A percentile compares a stretch with the other conserved stretches of the same genome.
Conservation (phyloP, 2,113 vertebrate species). For the Misgurnus anguillicaudatus region DNA sequence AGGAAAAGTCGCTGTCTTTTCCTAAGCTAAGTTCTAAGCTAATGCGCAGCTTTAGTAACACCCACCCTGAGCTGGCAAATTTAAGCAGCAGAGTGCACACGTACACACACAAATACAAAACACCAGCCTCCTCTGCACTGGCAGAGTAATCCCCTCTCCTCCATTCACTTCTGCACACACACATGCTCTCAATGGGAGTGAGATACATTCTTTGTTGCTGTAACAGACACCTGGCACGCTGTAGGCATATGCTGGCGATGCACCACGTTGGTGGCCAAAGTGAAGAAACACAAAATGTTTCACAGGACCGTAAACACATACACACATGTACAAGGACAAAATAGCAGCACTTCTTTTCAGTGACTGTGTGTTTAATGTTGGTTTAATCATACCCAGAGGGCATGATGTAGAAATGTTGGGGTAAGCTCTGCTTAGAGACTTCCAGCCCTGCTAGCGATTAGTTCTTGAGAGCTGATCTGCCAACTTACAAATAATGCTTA, state of each 20-base stretch:
- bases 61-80: constrained; percentile 50
- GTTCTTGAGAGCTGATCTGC: constrained; percentile 43
- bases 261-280: constrained; percentile 26
- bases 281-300: constrained; percentile 1
- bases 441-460: constrained; percentile 37
- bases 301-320: constrained; percentile 29
- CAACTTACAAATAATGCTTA: constrained; percentile 29
- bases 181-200: constrained; percentile 41
- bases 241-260: background rate
- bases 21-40: constrained; percentile 32
- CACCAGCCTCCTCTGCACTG: constrained; percentile 42
- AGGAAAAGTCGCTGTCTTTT: constrained; percentile 10
- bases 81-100: constrained; percentile 49
- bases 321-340: constrained; percentile 30
- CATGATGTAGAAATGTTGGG: constrained; percentile 45
- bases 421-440: constrained; percentile 39
- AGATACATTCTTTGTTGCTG: constrained; percentile 27
- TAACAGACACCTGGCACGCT: constrained; percentile 38
- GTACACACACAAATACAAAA: constrained; percentile 32
- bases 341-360: constrained; percentile 10
- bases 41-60: constrained; percentile 44
- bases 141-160: constrained; percentile 26
- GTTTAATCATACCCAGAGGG: constrained; percentile 40
- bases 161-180: constrained; percentile 48
- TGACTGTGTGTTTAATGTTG: constrained; percentile 33